phyloP scores from a whole-genome alignment of 2,113 vertebrate species.

The Chloropsis cyanopogon region DNA sequence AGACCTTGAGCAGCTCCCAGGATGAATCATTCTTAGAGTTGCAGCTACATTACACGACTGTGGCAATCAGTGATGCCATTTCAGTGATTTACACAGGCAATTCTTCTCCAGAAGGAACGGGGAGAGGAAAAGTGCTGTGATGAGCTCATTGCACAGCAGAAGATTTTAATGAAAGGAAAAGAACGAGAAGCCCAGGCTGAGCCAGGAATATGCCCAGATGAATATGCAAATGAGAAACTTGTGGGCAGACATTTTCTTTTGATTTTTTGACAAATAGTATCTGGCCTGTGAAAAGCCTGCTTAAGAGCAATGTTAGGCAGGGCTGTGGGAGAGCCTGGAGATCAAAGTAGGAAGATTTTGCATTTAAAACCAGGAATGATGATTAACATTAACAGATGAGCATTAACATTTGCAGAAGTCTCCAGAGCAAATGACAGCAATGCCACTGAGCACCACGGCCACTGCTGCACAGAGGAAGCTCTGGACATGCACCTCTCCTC shows the following conservation, averaged over 20 bases:
- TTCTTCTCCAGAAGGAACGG: background rate
- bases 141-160: conserved; percentile 25
- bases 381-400: background rate
- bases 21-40: conserved; percentile 12
- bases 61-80: conserved; percentile 31
- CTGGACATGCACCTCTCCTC: background rate
- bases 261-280: background rate
- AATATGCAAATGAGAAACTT: conserved; percentile 13
- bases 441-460: background rate
- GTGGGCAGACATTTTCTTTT: background rate
- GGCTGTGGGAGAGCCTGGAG: background rate
- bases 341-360: conserved; percentile 1
- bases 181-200: background rate
- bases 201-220: background rate
- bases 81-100: conserved; percentile 42
- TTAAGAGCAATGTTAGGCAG: background rate
- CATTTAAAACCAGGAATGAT: background rate
- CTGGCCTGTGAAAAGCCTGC: background rate
- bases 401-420: background rate
- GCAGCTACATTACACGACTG: conserved; percentile 6
- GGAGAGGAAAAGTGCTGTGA: background rate
- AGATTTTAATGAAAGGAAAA: conserved; percentile 28
- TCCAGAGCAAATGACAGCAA: background rate
- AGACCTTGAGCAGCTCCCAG: conserved; percentile 36
- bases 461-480: background rate